A percentile compares a stretch with the other conserved stretches of the same genome.
phyloP scores from a whole-genome alignment of 2,797 vertebrate genomes.

The Perodicticus potto region DNA sequence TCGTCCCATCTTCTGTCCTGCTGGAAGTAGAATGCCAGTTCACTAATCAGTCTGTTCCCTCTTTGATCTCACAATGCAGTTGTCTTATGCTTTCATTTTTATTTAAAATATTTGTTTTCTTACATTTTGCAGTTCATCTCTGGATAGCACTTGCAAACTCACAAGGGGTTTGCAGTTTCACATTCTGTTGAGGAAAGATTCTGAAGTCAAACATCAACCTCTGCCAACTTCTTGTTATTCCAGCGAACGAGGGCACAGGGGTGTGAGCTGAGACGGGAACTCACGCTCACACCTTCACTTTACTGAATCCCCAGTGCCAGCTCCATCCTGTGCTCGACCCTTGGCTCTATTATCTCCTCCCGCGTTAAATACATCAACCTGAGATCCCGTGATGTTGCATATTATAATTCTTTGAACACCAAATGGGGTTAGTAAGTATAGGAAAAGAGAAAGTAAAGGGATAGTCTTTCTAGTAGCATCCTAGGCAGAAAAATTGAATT shows the following conservation, averaged over 20 bases:
- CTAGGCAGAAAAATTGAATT: slow-evolving; percentile 19
- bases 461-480: not conserved
- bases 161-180: not conserved
- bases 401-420: not conserved
- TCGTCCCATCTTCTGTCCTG: slow-evolving; percentile 57
- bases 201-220: not conserved
- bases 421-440: not conserved
- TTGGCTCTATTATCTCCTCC: not conserved
- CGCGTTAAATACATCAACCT: not conserved
- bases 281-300: not conserved
- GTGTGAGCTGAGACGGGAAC: not conserved
- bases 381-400: not conserved
- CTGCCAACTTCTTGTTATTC: not conserved
- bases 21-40: not conserved
- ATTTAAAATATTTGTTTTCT: slow-evolving; percentile 29
- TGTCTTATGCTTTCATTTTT: slow-evolving; percentile 15
- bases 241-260: not conserved
- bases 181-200: not conserved
- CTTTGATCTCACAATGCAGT: slow-evolving; percentile 41
- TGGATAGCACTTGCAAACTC: not conserved
- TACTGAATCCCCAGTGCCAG: not conserved
- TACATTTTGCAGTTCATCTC: slow-evolving; percentile 35
- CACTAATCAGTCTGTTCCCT: slow-evolving; percentile 51
- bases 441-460: not conserved
- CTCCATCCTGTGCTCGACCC: not conserved